A percentile compares a stretch with the other conserved stretches of the same genome.
Evolutionary conservation across 2,888 invertebrate species (phyloP).

Genomic region (Lordiphosa andalusiaca): DNA sequence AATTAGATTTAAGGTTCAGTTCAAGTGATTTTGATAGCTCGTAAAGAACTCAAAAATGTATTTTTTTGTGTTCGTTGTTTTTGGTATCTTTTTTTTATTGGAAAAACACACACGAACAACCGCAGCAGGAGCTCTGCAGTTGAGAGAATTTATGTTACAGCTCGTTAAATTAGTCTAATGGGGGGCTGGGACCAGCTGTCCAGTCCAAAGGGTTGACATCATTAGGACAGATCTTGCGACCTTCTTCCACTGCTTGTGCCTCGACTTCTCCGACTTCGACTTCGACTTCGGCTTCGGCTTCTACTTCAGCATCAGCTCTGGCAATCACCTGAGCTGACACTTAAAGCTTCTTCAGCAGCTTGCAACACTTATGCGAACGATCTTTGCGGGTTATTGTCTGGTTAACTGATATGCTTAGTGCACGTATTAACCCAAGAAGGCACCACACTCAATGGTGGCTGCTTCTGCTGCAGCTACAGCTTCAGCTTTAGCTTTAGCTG

Average conservation of each 20-base stretch:
- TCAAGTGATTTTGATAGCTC: slow-evolving; percentile 75
- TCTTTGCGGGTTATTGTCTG: slow-evolving; percentile 62
- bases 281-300: slow-evolving; percentile 14
- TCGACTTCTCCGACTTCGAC: slow-evolving; percentile 7
- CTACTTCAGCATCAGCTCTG: slow-evolving; percentile 30
- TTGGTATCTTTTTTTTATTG: slow-evolving; percentile 27
- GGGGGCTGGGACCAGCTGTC: slow-evolving; percentile 48
- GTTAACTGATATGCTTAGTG: slow-evolving; percentile 73
- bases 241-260: slow-evolving; percentile 17
- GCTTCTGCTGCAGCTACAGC: slow-evolving; percentile 29
- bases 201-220: slow-evolving; percentile 52
- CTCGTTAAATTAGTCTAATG: slow-evolving; percentile 76
- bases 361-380: slow-evolving; percentile 68
- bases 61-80: slow-evolving; percentile 15
- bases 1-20: slow-evolving; percentile 77
- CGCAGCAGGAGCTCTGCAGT: slow-evolving; percentile 59
- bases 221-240: slow-evolving; percentile 47
- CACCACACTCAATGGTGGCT: slow-evolving; percentile 28
- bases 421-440: slow-evolving; percentile 66
- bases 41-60: slow-evolving; percentile 67
- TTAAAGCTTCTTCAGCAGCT: slow-evolving; percentile 78
- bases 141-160: slow-evolving; percentile 68
- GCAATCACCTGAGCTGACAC: slow-evolving; percentile 74
- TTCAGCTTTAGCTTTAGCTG: slow-evolving; percentile 24
- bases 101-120: slow-evolving; percentile 42